Conservation (phyloP, 2,888 invertebrate genomes). For the Scrobipalpa costella region DNA sequence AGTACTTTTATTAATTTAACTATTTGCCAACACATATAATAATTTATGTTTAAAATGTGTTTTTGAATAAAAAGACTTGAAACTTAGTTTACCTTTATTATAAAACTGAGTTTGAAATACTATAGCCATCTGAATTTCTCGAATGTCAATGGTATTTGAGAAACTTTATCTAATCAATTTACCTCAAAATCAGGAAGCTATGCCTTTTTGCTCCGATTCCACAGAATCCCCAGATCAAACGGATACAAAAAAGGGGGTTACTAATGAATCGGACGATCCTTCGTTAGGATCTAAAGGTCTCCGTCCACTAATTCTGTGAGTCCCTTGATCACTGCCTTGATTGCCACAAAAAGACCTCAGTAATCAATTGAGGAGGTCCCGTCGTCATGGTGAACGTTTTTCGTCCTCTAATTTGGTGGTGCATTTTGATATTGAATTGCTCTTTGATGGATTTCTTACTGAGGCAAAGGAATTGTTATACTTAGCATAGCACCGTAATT, state of each 20-base stretch:
- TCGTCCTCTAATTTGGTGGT: conserved; percentile 33
- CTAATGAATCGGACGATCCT: conserved; percentile 28
- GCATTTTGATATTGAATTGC: conserved; percentile 32
- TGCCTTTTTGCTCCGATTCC: conserved; percentile 16
- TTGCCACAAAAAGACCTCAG: conserved; percentile 29
- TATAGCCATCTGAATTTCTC: background rate
- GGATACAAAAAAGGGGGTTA: conserved; percentile 16
- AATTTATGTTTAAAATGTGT: too few species aligned
- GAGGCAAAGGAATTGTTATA: background rate
- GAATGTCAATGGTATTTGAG: background rate
- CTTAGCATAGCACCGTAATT: too few species aligned
- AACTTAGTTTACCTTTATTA: too few species aligned
- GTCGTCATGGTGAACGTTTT: background rate
- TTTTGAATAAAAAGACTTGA: too few species aligned
- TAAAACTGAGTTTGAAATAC: background rate
- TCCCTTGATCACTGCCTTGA: conserved; percentile 28
- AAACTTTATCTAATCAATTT: conserved; percentile 8
- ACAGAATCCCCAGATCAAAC: conserved; percentile 13
- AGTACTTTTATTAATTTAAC: too few species aligned
- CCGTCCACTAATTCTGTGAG: conserved; percentile 26
- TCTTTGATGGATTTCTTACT: conserved; percentile 7
- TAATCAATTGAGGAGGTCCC: conserved; percentile 30
- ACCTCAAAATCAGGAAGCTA: conserved; percentile 9
- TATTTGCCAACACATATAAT: too few species aligned
- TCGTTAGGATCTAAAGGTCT: conserved; percentile 23